These are phyloP conservation scores for Druon quercuslanigerum DNA, from an alignment of 1,140 invertebrate species.

Conservation along the genomic window DNA sequence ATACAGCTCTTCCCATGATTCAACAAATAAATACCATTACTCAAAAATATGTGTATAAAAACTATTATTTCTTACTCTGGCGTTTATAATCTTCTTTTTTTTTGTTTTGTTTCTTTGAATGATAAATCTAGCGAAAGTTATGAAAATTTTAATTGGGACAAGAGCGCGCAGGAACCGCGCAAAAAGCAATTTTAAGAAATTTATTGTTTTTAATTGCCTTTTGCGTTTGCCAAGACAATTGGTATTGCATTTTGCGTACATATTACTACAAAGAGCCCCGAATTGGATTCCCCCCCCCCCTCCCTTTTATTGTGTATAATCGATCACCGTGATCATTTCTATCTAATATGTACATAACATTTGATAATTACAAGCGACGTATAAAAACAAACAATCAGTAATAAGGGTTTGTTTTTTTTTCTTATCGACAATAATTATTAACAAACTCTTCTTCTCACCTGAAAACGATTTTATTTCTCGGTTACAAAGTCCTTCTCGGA, in stretches of 20 bases:
- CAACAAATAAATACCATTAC: constrained; percentile 43
- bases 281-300: constrained; percentile 17
- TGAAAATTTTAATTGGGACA: constrained; percentile 12
- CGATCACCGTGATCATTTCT: constrained; percentile 31
- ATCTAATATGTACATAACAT: constrained; percentile 45
- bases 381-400: constrained; percentile 16
- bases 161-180: background rate
- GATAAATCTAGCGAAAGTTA: constrained; percentile 42
- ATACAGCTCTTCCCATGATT: constrained; percentile 65
- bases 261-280: constrained; percentile 32
- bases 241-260: constrained; percentile 34
- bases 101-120: background rate
- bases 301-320: constrained; percentile 32
- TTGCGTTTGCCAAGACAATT: background rate
- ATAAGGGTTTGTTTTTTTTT: background rate
- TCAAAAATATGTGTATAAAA: constrained; percentile 62
- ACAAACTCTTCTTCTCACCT: background rate
- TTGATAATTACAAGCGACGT: constrained; percentile 40
- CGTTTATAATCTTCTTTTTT: constrained; percentile 36
- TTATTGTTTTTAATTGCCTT: background rate
- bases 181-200: background rate
- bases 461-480: background rate
- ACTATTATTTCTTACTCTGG: constrained; percentile 46
- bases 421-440: background rate
- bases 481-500: background rate